These are phyloP conservation scores for Stichodactyla helianthus DNA, from an alignment of 64 coral and sea anemone species.

Conservation along the genomic window DNA sequence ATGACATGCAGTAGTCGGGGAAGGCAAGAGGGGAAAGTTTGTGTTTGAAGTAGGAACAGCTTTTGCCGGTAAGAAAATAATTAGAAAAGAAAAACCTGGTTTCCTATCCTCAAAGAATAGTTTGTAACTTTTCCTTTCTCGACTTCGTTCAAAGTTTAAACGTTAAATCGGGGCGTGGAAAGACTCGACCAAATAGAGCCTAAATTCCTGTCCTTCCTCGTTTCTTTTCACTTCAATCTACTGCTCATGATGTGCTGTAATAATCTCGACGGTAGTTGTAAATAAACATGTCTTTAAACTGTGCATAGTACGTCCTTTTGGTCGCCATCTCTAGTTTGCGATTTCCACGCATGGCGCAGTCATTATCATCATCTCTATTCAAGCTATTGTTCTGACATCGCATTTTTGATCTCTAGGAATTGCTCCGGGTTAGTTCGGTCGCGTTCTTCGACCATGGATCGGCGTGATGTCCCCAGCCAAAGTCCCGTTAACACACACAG, in stretches of 20 bases:
- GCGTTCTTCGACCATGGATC: slow-evolving; percentile 71
- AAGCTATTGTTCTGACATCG: slow-evolving; percentile 98
- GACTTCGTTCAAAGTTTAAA: slow-evolving; percentile 82
- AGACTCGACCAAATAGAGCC: slow-evolving; percentile 56
- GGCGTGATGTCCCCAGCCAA: slow-evolving; percentile 83
- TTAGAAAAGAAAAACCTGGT: slow-evolving; percentile 87
- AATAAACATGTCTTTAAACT: slow-evolving; percentile 95
- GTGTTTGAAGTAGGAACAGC: slow-evolving; percentile 55
- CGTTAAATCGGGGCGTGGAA: slow-evolving; percentile 95
- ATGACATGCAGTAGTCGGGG: slow-evolving; percentile 64
- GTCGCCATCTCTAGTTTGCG: slow-evolving; percentile 75
- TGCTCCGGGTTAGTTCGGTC: slow-evolving; percentile 56
- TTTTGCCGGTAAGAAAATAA: slow-evolving; percentile 92
- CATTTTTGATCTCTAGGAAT: slow-evolving; percentile 92
- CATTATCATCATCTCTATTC: slow-evolving; percentile 65
- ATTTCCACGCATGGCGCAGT: slow-evolving; percentile 82
- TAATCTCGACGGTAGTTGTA: slow-evolving; percentile 80
- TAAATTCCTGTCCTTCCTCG: slow-evolving; percentile 28
- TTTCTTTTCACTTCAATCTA: neutral
- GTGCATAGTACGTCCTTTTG: slow-evolving; percentile 63
- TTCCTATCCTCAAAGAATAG: slow-evolving; percentile 94
- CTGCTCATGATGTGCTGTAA: slow-evolving; percentile 53
- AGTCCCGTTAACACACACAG: slow-evolving; percentile 92
- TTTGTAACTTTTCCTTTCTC: slow-evolving; percentile 96
- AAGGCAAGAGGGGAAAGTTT: slow-evolving; percentile 53